Evolutionary conservation across 2,888 invertebrate species (phyloP), one percentile per base, ranked within the genome.

Genomic region (Gnatocerus cornutus): DNA sequence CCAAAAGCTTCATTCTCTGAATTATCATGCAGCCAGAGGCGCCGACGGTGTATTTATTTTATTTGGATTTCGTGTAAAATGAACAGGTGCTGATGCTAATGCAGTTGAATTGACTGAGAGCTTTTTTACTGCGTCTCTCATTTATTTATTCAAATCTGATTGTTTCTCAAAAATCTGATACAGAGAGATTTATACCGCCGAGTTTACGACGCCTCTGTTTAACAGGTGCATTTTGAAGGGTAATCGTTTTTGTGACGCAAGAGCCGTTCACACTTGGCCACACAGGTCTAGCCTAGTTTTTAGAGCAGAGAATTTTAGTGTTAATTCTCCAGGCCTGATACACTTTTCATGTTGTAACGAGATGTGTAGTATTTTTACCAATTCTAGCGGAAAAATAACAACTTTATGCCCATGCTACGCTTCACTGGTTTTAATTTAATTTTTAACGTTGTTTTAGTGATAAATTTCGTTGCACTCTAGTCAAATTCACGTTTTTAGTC

Each of bases 1-100:
- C 29, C 52, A 45, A 62, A 62, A 62, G 62, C 45, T 21, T 13
- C 45, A 27, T 58, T 58, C 58, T 14, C 58, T 43, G 56, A 56
- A 56, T 56, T 56, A 56, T 41, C 30, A 43, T 58, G 58, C 58
- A 58, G 58, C 58, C 58, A 58, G 58, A 29, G 58, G 58, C 58
- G 58, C 58, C 58, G 29, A 29, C 21, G 8, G 21, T 5, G 6
- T 45, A 41, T 21, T 45, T 16, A 10, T 55, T 58, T 29, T 45
- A 37, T 12, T 16, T 8, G 61, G 33, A 61, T 30, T 58, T 48
- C 48, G 48, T 48, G 37, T 33, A 61, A 16, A 21, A 16, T 14
- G n/a, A 37, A 48, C 61, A 61, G 61, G 61, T 61, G 61, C 61
- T 37, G 10, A 41, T 39, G 21, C 12, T 27, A 12, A 41, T 27